Conservation (phyloP, 2,113 vertebrate species). For the Nicator chloris region DNA sequence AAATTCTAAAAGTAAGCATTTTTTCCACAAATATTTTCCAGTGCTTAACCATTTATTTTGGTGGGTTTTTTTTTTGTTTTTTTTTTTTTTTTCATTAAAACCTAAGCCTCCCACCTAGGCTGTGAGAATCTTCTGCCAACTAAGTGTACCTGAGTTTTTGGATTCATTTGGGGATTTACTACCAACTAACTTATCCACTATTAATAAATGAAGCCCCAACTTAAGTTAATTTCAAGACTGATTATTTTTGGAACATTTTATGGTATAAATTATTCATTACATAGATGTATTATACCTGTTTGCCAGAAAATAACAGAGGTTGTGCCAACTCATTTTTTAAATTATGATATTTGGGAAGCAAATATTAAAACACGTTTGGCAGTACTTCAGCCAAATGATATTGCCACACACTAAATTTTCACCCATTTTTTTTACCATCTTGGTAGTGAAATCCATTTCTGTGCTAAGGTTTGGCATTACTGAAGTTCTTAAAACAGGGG, state of each 20-base stretch:
- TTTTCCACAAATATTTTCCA: neutral
- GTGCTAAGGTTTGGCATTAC: neutral
- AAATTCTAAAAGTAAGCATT: neutral
- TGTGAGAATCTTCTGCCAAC: neutral
- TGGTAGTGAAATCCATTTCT: neutral
- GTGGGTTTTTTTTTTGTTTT: neutral
- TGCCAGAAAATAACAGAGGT: slow-evolving; percentile 14
- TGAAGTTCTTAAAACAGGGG: neutral
- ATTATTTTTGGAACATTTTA: slow-evolving; percentile 34
- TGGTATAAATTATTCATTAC: slow-evolving; percentile 40
- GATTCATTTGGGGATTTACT: slow-evolving; percentile 19
- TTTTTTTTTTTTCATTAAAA: neutral
- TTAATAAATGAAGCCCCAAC: slow-evolving; percentile 26
- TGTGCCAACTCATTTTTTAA: neutral
- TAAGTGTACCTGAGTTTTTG: neutral
- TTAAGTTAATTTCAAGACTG: slow-evolving; percentile 54
- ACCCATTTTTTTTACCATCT: neutral
- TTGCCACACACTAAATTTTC: neutral
- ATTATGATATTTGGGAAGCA: neutral
- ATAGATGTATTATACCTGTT: neutral
- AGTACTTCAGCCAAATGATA: neutral
- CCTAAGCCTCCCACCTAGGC: neutral
- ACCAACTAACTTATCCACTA: neutral
- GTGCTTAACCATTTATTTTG: neutral
- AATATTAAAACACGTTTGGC: neutral